Base-by-base conservation (phyloP, 2,888 invertebrate genomes). In the Hypomecis punctinalis region DNA sequence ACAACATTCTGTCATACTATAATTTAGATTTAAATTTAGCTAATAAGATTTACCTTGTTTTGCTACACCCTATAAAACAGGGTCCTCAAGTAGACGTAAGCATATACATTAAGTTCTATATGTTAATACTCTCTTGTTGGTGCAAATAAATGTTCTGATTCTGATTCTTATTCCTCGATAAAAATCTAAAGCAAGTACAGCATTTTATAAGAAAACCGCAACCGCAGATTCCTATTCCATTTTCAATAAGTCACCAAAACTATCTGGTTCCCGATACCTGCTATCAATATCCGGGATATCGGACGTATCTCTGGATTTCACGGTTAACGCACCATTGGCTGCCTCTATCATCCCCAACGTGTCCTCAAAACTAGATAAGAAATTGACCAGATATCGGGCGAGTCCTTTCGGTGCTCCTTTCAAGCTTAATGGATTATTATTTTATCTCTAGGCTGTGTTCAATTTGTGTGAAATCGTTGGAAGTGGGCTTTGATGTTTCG, bases 281-380 rank as follows among this genome's bases (percentile, higher is more conserved):
- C 85, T 91, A 91, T 91, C 90, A 88, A 89, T 89, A 88, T 87
- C 86, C 84, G 85, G 81, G 80, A 85, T 86, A 84, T 84, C 84
- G 80, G 77, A 72, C 83, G 81, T 91, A 92, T 92, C 92, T 88
- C 77, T 76, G 84, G 84, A 89, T 91, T 92, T 92, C 90, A 93
- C 91, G 91, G 89, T 86, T 88, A 89, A 87, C 84, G 92, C 90
- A 88, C 86, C 85, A 88, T 86, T 91, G 86, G 80, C 70, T 85
- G 75, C 76, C 79, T 81, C 84, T 84, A 85, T 88, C 87, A 85
- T 85, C 82, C 82, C 81, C 82, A 76, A 68, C 69, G 72, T 81
- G 79, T 85, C 83, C 84, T 84, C 80, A 77, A 79, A 73, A 82
- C 75, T 70, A 88, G 91, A 91, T 91, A 91, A 91, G 90, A 85